Evolutionary conservation across 2,797 vertebrate species (phyloP), one percentile per base, ranked within the genome.

Genomic region (Sebastes iracundus): DNA sequence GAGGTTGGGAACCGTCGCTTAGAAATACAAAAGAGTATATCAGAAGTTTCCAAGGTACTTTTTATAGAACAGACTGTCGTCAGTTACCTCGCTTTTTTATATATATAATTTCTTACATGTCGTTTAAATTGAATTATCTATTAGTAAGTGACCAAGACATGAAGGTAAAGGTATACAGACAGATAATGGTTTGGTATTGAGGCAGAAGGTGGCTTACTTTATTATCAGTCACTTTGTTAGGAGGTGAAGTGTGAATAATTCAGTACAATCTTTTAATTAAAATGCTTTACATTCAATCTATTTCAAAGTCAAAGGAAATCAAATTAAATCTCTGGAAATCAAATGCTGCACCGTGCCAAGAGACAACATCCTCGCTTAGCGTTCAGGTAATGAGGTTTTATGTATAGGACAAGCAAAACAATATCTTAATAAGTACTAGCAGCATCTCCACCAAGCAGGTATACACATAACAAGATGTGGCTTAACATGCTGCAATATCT

Each of bases 271-370:
- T 71, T 86, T 88, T 88, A 56, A 84, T 91, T 89, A 72, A 75
- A 86, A 87, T 81, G 42, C 77, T 87, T 85, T 81, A 64, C 79
- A 82, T 86, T 86, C 74, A 90, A 85, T 87, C 64, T 78, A 18
- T 81, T 82, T 85, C 72, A 85, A 52, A 68, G 69, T 85, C 72
- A 85, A 52, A 68, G 69, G 30, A 87, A 86, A 87, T 91, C n/a
- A 53, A 81, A 86, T 88, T 64, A 79, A 79, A 82, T 76, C 76
- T 28, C 4, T 6, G 49, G 22, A 23, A 75, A 77, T 84, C 14
- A 6, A 79, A 64, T 3, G 22, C 71, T 20, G 35, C 58, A 14
- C 22, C 2, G 38, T 2, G 56, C 53, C 49, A 33, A 78, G 18
- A 73, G 75, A 88, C 75, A 82, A 76, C 84, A 73, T 10, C 78